A percentile compares a stretch with the other conserved stretches of the same genome.
phyloP scores from a whole-genome alignment of 2,113 vertebrate species.

The Heterocephalus glaber region DNA sequence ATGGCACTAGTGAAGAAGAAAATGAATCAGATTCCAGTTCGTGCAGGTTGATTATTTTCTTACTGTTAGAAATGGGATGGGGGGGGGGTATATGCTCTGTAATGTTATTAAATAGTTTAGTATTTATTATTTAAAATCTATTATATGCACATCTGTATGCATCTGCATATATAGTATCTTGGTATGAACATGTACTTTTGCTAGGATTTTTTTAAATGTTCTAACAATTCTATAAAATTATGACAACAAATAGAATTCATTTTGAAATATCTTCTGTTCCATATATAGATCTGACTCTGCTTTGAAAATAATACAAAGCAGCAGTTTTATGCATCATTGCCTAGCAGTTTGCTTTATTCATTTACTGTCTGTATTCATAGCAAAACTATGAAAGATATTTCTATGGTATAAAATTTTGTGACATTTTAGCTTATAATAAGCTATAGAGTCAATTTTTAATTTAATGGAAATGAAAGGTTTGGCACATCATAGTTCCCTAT shows the following conservation, averaged over 20 bases:
- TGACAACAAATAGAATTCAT: conserved; percentile 62
- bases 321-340: conserved; percentile 59
- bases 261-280: conserved; percentile 61
- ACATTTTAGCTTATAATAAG: conserved; percentile 32
- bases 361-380: conserved; percentile 33
- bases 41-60: conserved; percentile 92
- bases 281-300: conserved; percentile 51
- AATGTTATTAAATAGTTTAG: conserved; percentile 40
- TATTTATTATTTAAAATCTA: conserved; percentile 40
- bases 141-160: not conserved
- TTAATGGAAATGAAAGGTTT: conserved; percentile 63
- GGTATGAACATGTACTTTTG: conserved; percentile 46
- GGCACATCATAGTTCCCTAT: conserved; percentile 39
- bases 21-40: conserved; percentile 95
- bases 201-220: conserved; percentile 24
- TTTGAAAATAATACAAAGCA: conserved; percentile 62
- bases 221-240: conserved; percentile 60
- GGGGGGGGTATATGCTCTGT: conserved; percentile 54
- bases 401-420: conserved; percentile 31
- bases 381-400: conserved; percentile 57
- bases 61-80: conserved; percentile 75
- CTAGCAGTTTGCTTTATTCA: conserved; percentile 39
- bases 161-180: not conserved
- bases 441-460: conserved; percentile 35
- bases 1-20: conserved; percentile 89